A percentile compares a stretch with the other conserved stretches of the same genome.
phyloP scores from a whole-genome alignment of 2,888 invertebrate species.

The Flexamia atlantica region DNA sequence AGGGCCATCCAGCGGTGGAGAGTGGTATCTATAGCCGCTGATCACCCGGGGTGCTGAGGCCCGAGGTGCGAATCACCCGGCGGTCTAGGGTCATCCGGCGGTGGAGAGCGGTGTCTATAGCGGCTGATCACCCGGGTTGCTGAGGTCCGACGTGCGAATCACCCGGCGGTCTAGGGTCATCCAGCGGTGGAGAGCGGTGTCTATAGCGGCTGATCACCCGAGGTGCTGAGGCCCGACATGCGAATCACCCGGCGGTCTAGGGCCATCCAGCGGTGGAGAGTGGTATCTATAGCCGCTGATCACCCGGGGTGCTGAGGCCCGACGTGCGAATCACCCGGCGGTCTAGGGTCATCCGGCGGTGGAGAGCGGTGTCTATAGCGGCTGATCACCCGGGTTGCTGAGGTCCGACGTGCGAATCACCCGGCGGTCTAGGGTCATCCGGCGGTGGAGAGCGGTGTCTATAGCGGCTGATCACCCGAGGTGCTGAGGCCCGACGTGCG shows the following conservation, averaged over 20 bases:
- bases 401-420: background rate
- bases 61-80: no score
- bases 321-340: background rate
- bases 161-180: background rate
- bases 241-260: background rate
- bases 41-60: no score
- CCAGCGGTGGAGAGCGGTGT: no score
- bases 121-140: background rate
- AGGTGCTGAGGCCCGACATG: no score
- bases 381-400: background rate
- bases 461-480: constrained; percentile 39
- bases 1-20: no score
- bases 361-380: background rate
- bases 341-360: background rate
- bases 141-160: background rate
- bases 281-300: constrained; percentile 6
- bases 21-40: no score
- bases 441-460: background rate
- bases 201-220: no score
- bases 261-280: background rate
- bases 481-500: constrained; percentile 24
- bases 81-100: no score
- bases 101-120: background rate
- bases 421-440: background rate
- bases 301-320: background rate